A percentile compares a stretch with the other conserved stretches of the same genome.
These are phyloP conservation scores for Alviniconcha marisindica DNA, from an alignment of 1,140 invertebrate species.

Conservation along the genomic window DNA sequence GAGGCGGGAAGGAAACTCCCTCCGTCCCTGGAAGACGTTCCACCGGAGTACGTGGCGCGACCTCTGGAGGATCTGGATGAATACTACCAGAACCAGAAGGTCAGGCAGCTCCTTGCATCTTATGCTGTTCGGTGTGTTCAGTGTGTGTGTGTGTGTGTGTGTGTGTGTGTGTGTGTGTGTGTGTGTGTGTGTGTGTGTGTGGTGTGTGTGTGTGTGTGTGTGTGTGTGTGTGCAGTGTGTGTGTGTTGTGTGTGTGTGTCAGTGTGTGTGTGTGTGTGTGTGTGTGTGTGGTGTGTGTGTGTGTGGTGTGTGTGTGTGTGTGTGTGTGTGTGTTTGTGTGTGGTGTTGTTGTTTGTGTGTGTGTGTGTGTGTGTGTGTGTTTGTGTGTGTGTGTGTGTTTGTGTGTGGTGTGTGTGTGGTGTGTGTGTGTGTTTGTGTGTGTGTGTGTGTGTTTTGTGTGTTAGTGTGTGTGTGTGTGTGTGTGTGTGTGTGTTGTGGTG, in stretches of 20 bases:
- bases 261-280: too few species aligned
- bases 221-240: too few species aligned
- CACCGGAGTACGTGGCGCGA: conserved; percentile 63
- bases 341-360: neutral
- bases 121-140: too few species aligned
- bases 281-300: too few species aligned
- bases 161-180: neutral
- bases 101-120: too few species aligned
- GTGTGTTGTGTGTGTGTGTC: too few species aligned
- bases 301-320: too few species aligned
- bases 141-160: neutral
- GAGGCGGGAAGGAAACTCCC: conserved; percentile 74
- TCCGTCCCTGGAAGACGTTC: conserved; percentile 68
- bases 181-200: neutral
- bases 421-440: neutral
- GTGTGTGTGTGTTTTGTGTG: conserved; percentile 8
- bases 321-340: neutral
- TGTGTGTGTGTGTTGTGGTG: neutral
- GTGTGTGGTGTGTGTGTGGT: too few species aligned
- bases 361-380: too few species aligned
- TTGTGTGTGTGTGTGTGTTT: too few species aligned
- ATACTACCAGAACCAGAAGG: conserved; percentile 74
- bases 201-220: too few species aligned
- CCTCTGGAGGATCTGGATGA: conserved; percentile 75
- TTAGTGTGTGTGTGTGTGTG: conserved; percentile 1